Evolutionary conservation across 2,888 invertebrate genomes (phyloP), one percentile per base, ranked within the genome.

Genomic region (Hydraecia micacea): DNA sequence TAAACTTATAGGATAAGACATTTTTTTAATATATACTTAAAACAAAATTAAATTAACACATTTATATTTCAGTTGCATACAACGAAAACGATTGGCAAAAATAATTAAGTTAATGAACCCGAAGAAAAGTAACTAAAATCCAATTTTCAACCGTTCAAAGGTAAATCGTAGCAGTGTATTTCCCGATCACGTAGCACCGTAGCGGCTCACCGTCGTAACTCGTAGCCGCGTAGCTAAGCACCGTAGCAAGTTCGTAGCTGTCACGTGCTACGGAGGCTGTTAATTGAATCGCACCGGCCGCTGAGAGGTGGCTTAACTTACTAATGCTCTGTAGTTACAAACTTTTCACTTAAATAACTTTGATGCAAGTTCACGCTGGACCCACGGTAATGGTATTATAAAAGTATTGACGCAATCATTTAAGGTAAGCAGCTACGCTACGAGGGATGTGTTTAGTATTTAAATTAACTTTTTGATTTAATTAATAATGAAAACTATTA

Each of bases 181-280:
- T 79, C 81, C 79, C 76, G 80, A 86, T 87, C 89, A 90, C 91
- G 91, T 91, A 89, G 87, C 89, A 73, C 79, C 86, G 90, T 89
- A 91, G 89, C 86, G 75, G 81, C 74, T 83, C 76, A 85, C 83
- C 85, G 86, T 86, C 88, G 85, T 84, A 82, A 75, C 80, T 72
- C 88, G 90, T 90, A 90, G 90, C 89, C 80, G 85, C 90, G 91
- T 90, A 91, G 88, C 85, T 75, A 83, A 87, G 86, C 88, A 75
- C 83, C 83, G 90, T 91, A 90, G 91, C 90, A 84, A 86, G 81
- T 77, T 82, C 88, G 91, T 88, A 89, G 89, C 88, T 77, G 89
- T 84, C 93, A 92, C 92, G 91, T 91, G 91, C 92, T 92, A 92
- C 92, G 93, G 81, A 94, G 93, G 94, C 90, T 92, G 92, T 92